Evolutionary conservation across 2,113 vertebrate species (phyloP).

Genomic region (Cyphomyrus plagiostoma): DNA sequence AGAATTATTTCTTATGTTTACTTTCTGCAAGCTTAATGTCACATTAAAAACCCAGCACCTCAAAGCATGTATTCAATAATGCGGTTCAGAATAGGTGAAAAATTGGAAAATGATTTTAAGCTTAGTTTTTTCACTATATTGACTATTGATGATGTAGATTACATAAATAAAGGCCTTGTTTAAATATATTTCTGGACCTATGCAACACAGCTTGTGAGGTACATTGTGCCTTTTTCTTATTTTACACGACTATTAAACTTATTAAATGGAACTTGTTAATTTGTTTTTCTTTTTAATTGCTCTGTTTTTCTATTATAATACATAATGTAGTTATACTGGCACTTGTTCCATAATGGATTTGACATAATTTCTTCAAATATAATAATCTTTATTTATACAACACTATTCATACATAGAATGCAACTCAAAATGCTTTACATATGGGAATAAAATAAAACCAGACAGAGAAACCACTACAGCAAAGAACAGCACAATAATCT

Average conservation of each 20-base stretch:
- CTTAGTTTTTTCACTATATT: slow-evolving; percentile 2
- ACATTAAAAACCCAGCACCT: neutral
- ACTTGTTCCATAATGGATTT: neutral
- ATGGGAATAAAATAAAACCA: neutral
- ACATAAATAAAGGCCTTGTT: neutral
- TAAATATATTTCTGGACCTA: slow-evolving; percentile 40
- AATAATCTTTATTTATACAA: neutral
- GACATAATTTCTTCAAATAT: neutral
- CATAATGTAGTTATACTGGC: neutral
- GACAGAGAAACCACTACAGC: neutral
- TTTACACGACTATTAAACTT: slow-evolving; percentile 33
- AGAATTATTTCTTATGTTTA: neutral
- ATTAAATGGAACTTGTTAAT: neutral
- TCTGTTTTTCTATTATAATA: neutral
- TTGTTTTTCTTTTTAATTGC: neutral
- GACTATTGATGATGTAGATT: neutral
- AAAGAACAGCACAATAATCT: neutral
- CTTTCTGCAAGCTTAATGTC: neutral
- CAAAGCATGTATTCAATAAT: neutral
- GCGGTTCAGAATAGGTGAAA: neutral
- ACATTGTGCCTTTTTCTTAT: slow-evolving; percentile 37
- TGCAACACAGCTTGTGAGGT: slow-evolving; percentile 48
- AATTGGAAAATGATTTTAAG: neutral
- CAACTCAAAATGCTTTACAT: neutral
- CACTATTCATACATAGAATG: neutral